Evolutionary conservation across 2,888 invertebrate genomes (phyloP), one percentile per base, ranked within the genome.

Genomic region (Dorcus parallelipipedus): DNA sequence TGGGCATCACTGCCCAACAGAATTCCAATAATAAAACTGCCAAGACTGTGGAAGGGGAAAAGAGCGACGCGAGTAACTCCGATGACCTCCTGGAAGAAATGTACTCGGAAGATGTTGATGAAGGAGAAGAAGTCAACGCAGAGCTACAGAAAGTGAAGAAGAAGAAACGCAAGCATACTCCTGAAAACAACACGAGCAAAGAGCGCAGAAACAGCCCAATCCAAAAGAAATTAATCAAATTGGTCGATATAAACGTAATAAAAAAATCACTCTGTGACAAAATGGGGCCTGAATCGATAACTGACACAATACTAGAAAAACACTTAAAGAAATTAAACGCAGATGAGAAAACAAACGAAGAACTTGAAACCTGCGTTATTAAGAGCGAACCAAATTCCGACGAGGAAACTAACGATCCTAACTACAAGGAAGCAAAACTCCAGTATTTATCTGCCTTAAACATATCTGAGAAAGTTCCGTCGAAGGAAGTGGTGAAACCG

Each of bases 381-480:
- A 78, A 78, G 66, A 74, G 71, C 54, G 76, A 78, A 66, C 71
- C 74, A 0, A 71, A 69, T 40, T 71, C 70, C 4, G 70, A 72
- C 6, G 74, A 71, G 1, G 71, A 71, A 9, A 73, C 70, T 53
- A 65, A 60, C 23, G 71, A 71, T 45, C 56, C 56, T 10, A 69
- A 70, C 60, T 69, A 73, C 50, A 67, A 72, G 62, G 73, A 75
- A 58, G 68, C 69, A 10, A 74, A 74, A 64, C 67, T 70, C 49
- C 69, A 72, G 52, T 76, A 75, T 58, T 59, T 76, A 42, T 76
- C 75, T 0, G 76, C 77, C 0, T 65, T 76, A 53, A 76, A 76
- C 60, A 76, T 75, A 52, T 71, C 71, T 0, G 75, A 75, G 61
- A 75, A 71, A 61, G 56, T 66, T 9, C 61, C 62, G 14, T n/a